A percentile compares a stretch with the other conserved stretches of the same genome.
phyloP scores from a whole-genome alignment of 1,140 invertebrate species.

The Oryctes rhinoceros region DNA sequence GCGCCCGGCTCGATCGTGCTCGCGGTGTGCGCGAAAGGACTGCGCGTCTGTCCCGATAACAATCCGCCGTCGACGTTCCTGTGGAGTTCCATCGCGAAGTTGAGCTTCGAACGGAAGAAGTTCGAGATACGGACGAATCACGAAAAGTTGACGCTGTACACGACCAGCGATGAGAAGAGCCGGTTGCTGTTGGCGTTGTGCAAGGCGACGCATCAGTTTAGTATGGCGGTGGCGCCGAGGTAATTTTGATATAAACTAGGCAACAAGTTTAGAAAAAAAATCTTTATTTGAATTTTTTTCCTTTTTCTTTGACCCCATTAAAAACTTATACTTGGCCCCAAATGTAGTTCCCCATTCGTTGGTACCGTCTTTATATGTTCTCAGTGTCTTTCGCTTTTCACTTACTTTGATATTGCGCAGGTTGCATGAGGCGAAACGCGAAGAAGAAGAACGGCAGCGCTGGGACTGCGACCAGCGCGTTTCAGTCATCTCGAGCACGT shows the following conservation, averaged over 20 bases:
- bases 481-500: constrained; percentile 90
- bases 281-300: no score
- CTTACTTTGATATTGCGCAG: no score
- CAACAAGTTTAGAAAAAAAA: no score
- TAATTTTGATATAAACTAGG: no score
- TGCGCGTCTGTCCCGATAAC: constrained; percentile 81
- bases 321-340: no score
- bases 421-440: constrained; percentile 78
- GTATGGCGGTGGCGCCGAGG: constrained; percentile 88
- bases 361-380: no score
- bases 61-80: constrained; percentile 78
- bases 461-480: constrained; percentile 77
- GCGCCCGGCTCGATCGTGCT: constrained; percentile 78
- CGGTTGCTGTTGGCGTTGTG: constrained; percentile 88
- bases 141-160: constrained; percentile 88
- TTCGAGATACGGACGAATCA: constrained; percentile 93
- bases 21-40: constrained; percentile 85
- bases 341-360: no score
- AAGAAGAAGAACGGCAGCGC: constrained; percentile 69
- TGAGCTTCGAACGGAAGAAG: constrained; percentile 96
- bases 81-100: constrained; percentile 92
- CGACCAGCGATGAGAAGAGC: constrained; percentile 90
- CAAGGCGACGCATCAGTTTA: constrained; percentile 92
- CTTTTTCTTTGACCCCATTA: no score
- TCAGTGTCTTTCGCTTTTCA: no score